Evolutionary conservation across 2,888 invertebrate genomes (phyloP), one percentile per base, ranked within the genome.

Genomic region (Gerris lacustris): DNA sequence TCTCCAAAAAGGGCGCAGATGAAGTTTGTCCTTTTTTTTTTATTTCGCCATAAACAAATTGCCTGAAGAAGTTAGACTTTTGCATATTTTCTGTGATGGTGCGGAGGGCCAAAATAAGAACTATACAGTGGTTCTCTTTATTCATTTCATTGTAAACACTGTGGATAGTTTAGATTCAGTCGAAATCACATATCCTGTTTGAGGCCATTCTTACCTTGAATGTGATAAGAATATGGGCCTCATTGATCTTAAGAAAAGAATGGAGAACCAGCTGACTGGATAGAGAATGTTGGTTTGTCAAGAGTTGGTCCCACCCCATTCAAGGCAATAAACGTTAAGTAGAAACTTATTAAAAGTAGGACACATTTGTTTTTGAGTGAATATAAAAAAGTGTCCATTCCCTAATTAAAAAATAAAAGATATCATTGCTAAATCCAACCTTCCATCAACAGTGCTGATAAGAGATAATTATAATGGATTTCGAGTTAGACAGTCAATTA

Each of bases 31-130:
- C 73, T 18, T 69, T 73, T 63, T 68, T 74, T 9, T 69, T 70
- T 45, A 74, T 66, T 75, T 73, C 66, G 71, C 74, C 44, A 67
- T 71, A 62, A 75, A 71, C 64, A 11, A 68, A 9, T 67, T 75
- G 44, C 71, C 72, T 62, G 62, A 67, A 45, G 47, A 72, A 6
- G 72, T 73, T 6, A 63, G 70, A 63, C 66, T 73, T 18, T 45
- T 73, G 66, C 63, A 73, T n/a, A 71, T 73, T 7, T 76, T 73
- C 67, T 75, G 75, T 71, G 75, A 76, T 66, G 75, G 73, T n/a
- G 72, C 70, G 66, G 69, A 67, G 9, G 73, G 74, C 44, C 74
- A 75, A 66, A 76, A 75, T 66, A 76, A 74, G 44, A 74, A 76
- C 68, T 68, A 70, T 45, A 71, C 68, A 67, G 66, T 74, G 45